Percentiles rank a stretch among this genome's conserved stretches.
These are phyloP conservation scores for Drosophila infuscata DNA, from an alignment of 2,888 invertebrate genomes.

Conservation along the genomic window DNA sequence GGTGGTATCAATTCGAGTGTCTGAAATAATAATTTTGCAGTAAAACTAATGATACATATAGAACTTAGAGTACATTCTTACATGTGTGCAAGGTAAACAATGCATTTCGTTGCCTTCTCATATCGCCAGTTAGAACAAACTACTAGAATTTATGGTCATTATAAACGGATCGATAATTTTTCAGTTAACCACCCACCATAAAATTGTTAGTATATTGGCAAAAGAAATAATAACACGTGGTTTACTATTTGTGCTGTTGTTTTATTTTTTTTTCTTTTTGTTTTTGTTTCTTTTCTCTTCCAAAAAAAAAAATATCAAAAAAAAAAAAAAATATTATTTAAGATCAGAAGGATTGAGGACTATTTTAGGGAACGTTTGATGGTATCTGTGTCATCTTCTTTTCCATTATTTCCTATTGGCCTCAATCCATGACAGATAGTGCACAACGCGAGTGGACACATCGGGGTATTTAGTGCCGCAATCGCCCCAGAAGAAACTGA, in stretches of 20 bases:
- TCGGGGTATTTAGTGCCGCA: conserved; percentile 82
- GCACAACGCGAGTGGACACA: conserved; percentile 69
- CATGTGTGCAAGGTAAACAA: conserved; percentile 14
- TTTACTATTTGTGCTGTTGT: not conserved
- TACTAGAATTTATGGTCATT: conserved; percentile 29
- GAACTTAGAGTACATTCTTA: conserved; percentile 15
- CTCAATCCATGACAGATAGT: conserved; percentile 76
- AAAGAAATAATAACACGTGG: conserved; percentile 23
- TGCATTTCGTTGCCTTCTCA: conserved; percentile 16
- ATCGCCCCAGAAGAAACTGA: conserved; percentile 77
- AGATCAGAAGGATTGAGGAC: not conserved
- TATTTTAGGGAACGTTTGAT: not conserved
- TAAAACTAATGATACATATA: conserved; percentile 27
- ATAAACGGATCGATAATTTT: conserved; percentile 20
- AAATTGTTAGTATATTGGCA: conserved; percentile 23
- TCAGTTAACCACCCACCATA: conserved; percentile 6
- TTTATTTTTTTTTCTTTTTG: not conserved
- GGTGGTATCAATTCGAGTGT: conserved; percentile 20
- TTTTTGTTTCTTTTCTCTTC: not conserved
- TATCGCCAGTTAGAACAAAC: conserved; percentile 5
- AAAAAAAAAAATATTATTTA: conserved; percentile 29
- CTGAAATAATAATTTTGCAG: conserved; percentile 4
- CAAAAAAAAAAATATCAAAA: conserved; percentile 65
- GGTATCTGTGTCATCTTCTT: not conserved
- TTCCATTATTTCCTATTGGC: conserved; percentile 30